Evolutionary conservation across 2,888 invertebrate species (phyloP).

Genomic region (Oligia latruncula): DNA sequence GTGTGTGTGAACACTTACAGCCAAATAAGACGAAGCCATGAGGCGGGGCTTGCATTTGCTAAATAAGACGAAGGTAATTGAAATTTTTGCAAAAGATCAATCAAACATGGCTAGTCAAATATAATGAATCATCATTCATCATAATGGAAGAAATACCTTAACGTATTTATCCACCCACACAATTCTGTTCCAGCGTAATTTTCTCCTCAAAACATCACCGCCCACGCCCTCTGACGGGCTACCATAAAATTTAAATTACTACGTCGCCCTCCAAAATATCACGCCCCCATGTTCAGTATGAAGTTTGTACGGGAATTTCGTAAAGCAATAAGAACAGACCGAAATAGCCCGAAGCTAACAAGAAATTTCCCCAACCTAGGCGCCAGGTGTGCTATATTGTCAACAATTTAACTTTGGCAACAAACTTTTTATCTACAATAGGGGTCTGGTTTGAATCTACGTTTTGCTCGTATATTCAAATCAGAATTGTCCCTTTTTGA

Average conservation of each 20-base stretch:
- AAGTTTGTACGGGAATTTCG: conserved; percentile 26
- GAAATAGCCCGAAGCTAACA: conserved; percentile 33
- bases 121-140: neutral
- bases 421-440: conserved; percentile 19
- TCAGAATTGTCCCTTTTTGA: neutral
- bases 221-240: neutral
- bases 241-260: conserved; percentile 37
- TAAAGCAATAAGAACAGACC: conserved; percentile 22
- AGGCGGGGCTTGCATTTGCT: too few species aligned
- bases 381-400: conserved; percentile 45
- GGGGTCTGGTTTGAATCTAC: neutral
- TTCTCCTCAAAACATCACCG: conserved; percentile 6
- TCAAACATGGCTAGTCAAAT: neutral
- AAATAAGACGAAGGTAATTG: too few species aligned
- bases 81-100: too few species aligned
- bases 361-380: conserved; percentile 26
- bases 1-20: too few species aligned
- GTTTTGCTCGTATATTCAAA: neutral
- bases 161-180: neutral
- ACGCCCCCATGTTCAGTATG: conserved; percentile 15
- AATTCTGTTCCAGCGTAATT: neutral
- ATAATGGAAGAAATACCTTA: neutral
- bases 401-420: conserved; percentile 33
- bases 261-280: conserved; percentile 21
- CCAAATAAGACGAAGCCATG: too few species aligned